Base-by-base conservation (phyloP, 2,888 invertebrate genomes). In the Electrophaes corylata region DNA sequence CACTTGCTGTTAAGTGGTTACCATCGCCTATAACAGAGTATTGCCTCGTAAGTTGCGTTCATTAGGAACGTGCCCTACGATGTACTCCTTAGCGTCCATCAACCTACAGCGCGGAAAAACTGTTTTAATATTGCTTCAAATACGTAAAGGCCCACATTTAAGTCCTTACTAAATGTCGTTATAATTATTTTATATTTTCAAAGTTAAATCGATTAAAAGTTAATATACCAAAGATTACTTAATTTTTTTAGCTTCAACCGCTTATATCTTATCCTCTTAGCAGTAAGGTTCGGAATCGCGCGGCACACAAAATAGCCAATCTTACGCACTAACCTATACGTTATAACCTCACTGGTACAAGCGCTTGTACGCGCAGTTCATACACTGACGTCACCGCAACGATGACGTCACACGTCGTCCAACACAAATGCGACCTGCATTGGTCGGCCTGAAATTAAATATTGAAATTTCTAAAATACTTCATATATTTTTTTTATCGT, bases 371-470 rank as follows among this genome's bases (percentile, higher is more conserved):
- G 45, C 60, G 26, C 50, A 49, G 53, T 57, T 43, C 39, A 56
- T 63, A 50, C 55, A 55, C 52, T 63, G 73, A 80, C 79, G 77
- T 71, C 78, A 79, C 71, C 59, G 58, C 64, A 26, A 33, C 65
- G 62, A 57, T 76, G 79, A 84, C 83, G 81, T 91, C 84, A 91
- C 66, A 91, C 91, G 85, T 83, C 89, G 76, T 91, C 84, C 91
- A 91, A 83, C 90, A 91, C 91, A 73, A 91, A 91, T 87, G 91
- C 91, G 71, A 91, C 87, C 62, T 80, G 90, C 91, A 91, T 91
- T 86, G 90, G 88, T 88, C 88, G 83, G 78, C 89, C 91, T 91
- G 78, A 0, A 72, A 45, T 10, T 39, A 64, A 50, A 60, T 8
- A 33, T 16, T 20, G 6, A 3, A 19, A 14, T 26, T 23, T 48